Conservation (phyloP, 2,888 invertebrate species). For the Itoplectis maculator region DNA sequence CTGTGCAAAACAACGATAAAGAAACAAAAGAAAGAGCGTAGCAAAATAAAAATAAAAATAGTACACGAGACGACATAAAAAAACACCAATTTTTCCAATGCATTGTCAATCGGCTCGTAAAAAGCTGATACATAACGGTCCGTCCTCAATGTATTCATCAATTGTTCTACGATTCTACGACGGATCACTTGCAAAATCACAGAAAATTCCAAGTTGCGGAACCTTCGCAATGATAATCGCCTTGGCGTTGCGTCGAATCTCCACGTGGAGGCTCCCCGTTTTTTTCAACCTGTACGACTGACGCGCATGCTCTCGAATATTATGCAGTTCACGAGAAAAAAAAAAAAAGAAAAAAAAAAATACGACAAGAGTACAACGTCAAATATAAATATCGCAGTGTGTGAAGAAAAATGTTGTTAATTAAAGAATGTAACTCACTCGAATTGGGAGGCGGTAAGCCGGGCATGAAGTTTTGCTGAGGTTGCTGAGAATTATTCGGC, state of each 20-base stretch:
- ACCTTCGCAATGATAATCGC: not conserved
- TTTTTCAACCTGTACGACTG: not conserved
- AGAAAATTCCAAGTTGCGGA: not conserved
- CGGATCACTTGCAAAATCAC: not conserved
- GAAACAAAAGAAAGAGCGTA: constrained; percentile 67
- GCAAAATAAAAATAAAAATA: constrained; percentile 33
- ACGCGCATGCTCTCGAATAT: constrained; percentile 13
- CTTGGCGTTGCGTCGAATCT: not conserved
- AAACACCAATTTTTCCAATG: constrained; percentile 22
- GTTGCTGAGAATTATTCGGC: constrained; percentile 84
- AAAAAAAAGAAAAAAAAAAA: constrained; percentile 1
- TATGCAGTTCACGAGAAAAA: constrained; percentile 1
- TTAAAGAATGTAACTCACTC: constrained; percentile 73
- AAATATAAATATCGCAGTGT: constrained; percentile 15
- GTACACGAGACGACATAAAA: constrained; percentile 7
- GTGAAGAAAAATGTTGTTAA: not conserved
- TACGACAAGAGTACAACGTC: constrained; percentile 45
- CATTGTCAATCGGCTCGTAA: not conserved
- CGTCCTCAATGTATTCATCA: not conserved
- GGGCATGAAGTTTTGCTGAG: constrained; percentile 81
- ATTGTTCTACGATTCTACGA: constrained; percentile 21
- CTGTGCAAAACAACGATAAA: constrained; percentile 80
- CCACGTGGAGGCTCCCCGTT: not conserved
- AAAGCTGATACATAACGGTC: not conserved
- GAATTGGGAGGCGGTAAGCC: constrained; percentile 79